phyloP scores from a whole-genome alignment of 2,797 vertebrate genomes.

The Hirundo rustica region DNA sequence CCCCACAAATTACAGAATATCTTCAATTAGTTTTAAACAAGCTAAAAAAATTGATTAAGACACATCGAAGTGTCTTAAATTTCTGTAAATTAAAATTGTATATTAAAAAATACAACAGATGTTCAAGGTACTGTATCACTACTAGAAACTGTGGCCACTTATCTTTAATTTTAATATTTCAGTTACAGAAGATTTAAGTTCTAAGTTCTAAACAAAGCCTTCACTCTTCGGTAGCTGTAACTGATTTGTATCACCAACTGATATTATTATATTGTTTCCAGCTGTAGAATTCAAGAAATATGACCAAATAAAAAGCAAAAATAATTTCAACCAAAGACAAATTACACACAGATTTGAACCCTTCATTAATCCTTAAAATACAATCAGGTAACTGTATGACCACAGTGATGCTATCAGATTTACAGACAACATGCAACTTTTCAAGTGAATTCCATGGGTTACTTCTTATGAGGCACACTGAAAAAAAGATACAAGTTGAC shows the following conservation, averaged over 20 bases:
- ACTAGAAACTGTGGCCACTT: background rate
- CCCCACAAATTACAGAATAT: background rate
- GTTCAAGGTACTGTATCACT: background rate
- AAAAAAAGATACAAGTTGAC: background rate
- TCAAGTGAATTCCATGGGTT: constrained; percentile 26
- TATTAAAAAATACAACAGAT: background rate
- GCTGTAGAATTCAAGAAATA: background rate
- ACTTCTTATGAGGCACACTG: background rate
- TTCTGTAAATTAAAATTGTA: background rate
- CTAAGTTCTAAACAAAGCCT: background rate
- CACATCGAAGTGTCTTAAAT: background rate
- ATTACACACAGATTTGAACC: background rate
- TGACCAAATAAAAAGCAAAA: background rate
- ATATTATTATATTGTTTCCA: background rate
- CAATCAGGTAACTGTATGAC: background rate
- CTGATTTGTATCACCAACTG: background rate
- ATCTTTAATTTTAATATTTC: background rate
- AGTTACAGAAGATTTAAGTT: background rate
- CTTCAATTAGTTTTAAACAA: background rate
- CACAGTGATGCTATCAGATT: background rate
- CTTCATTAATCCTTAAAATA: background rate
- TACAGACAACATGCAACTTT: constrained; percentile 47
- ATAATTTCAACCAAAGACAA: background rate
- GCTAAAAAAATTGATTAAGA: background rate
- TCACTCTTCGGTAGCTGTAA: background rate